Evolutionary conservation across 2,113 vertebrate species (phyloP), one percentile per base, ranked within the genome.

Genomic region (Telmatochromis sp.): DNA sequence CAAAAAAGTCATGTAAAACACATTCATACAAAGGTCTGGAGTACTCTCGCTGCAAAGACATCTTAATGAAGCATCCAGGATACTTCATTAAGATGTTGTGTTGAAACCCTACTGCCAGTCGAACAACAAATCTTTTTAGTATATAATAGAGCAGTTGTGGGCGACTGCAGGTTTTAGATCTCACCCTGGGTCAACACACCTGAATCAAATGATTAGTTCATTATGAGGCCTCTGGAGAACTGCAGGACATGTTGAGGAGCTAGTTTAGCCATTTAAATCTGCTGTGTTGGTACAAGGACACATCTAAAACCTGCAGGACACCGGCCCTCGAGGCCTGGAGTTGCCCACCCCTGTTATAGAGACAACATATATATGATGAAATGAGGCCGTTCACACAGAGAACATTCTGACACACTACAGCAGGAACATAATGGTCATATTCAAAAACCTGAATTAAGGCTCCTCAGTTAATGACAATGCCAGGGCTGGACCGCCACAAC

Each of bases 201-300:
- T 57, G 0, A 57, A 57, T 26, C 54, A 57, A 0, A 8, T 57
- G 0, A 26, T 57, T 57, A 57, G 23, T 57, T 57, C 0, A 14
- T 26, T 14, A 57, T 5, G 4, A 57, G 54, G 7, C 54, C 23
- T 0, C 23, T 57, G 54, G 54, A 57, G 23, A 57, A 55, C 11
- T 0, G 0, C 21, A 55, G 0, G 4, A 57, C 4, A 57, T 26
- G 54, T 26, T 14, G 54, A 8, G 0, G 12, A 57, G 54, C 53
- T 13, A 26, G 3, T 26, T 55, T 57, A 57, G 23, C 54, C 23
- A 57, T 57, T 57, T 14, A 26, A 57, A 57, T 26, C 54, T 8
- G 54, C 54, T 26, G 12, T 57, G 54, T 8, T 57, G 54, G 54
- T 26, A 2, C 54, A 2, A 57, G 23, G 23, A 57, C 23, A 57